Evolutionary conservation across 2,888 invertebrate species (phyloP), one percentile per base, ranked within the genome.

Genomic region (Encarsia formosa): DNA sequence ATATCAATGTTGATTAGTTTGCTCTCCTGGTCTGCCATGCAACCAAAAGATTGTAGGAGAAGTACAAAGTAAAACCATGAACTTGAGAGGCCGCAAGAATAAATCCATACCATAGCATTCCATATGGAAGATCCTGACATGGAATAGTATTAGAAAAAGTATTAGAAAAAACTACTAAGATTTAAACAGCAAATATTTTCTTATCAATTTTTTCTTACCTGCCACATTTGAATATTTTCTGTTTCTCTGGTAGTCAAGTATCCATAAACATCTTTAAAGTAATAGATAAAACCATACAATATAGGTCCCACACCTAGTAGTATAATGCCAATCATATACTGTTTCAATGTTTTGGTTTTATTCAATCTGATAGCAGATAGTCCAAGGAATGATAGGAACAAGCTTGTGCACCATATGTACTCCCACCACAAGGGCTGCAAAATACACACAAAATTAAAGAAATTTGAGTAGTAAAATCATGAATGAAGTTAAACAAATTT

Each of bases 71-170:
- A 76, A 92, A 91, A 59, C 83, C 80, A 73, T 94, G 94, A 45
- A 96, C 86, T 79, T 97, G 96, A 34, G 89, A 80, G 5, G 90
- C 91, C 11, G 91, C 77, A 39, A 91, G 77, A 58, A 95, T 84
- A 75, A 95, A 96, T 54, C 87, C 88, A 73, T 91, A 93, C 95
- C 94, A 95, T 55, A 96, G 79, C 22, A 95, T 78, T 15, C 92
- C 93, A 69, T 94, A 91, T 0, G 96, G 95, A 71, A 89, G 87
- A 15, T 86, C 89, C 90, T 92, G 77, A 54, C 83, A 76, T 50
- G 19, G 49, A 47, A 54, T n/a, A n/a, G n/a, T n/a, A n/a, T n/a
- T n/a, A n/a, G 34, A 18, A 34, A 8, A 34, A 18, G 13, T 32
- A 13, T 32, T 32, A 34, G 18, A 57, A 39, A 50, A 48, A 16